Percentiles rank a stretch among this genome's conserved stretches.
Evolutionary conservation across 2,797 vertebrate genomes (phyloP).

Genomic region (Darevskia nairensis): DNA sequence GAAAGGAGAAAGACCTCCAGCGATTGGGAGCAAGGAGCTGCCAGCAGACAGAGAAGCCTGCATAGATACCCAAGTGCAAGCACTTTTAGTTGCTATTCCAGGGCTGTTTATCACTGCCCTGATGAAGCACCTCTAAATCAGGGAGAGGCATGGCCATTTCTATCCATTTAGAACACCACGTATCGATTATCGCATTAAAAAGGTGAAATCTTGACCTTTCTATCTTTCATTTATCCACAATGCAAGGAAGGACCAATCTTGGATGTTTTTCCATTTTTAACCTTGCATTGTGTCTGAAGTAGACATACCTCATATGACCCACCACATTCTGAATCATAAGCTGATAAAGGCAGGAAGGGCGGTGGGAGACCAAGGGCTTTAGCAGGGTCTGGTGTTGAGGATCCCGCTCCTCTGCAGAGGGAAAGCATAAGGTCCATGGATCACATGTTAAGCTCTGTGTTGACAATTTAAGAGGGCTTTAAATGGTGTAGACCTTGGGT

Average conservation of each 20-base stretch:
- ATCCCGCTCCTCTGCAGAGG: neutral
- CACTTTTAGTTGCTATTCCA: neutral
- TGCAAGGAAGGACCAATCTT: conserved; percentile 2
- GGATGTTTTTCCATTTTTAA: conserved; percentile 7
- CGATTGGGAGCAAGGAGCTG: conserved; percentile 16
- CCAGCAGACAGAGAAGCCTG: neutral
- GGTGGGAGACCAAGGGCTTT: neutral
- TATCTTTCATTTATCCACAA: conserved; percentile 24
- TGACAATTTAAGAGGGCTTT: conserved; percentile 10
- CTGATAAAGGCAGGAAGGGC: neutral
- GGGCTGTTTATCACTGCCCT: conserved; percentile 12
- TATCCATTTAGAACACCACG: conserved; percentile 9
- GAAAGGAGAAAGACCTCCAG: conserved; percentile 35
- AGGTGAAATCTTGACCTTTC: conserved; percentile 36
- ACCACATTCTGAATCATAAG: conserved; percentile 14
- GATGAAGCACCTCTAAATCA: neutral
- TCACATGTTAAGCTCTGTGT: neutral
- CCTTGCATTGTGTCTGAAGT: conserved; percentile 9
- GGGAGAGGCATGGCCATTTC: neutral
- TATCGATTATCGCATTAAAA: conserved; percentile 24
- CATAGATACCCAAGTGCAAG: neutral
- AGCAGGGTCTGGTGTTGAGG: neutral
- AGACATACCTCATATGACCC: neutral
- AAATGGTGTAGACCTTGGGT: conserved; percentile 2
- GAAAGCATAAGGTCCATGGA: neutral